Evolutionary conservation across 1,140 invertebrate genomes (phyloP).

Genomic region (Trachelipus rathkii): DNA sequence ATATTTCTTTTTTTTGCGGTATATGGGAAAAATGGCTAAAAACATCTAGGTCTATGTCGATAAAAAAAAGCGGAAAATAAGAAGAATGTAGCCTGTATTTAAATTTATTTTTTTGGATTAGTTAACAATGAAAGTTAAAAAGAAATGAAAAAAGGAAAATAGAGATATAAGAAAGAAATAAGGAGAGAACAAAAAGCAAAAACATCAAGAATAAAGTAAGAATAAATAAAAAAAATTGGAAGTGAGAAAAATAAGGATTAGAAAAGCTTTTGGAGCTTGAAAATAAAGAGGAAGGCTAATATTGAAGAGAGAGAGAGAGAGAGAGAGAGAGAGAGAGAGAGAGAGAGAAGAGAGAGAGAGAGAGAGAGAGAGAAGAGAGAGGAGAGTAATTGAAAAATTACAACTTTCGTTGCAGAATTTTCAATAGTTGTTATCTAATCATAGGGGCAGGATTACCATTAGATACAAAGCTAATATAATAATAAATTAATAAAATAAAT

Average conservation of each 20-base stretch:
- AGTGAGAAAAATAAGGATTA: background rate
- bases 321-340: conserved; percentile 18
- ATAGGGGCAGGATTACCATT: background rate
- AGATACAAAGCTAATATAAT: background rate
- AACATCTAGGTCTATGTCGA: background rate
- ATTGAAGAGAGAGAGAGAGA: background rate
- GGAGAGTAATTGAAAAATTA: background rate
- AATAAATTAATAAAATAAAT: background rate
- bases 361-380: too few relatives aligned
- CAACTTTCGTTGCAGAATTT: background rate
- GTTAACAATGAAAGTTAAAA: background rate
- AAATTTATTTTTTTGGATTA: too few relatives aligned
- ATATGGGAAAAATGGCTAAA: too few relatives aligned
- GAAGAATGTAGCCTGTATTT: background rate
- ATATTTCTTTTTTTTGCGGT: too few relatives aligned
- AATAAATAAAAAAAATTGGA: too few relatives aligned
- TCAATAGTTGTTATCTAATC: background rate
- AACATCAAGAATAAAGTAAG: background rate
- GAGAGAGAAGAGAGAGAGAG: too few relatives aligned
- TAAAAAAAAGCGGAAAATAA: background rate
- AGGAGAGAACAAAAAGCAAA: background rate
- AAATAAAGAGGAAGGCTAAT: background rate
- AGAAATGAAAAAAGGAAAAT: background rate
- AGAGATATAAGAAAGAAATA: background rate
- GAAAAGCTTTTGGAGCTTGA: background rate